phyloP scores from a whole-genome alignment of 2,113 vertebrate species.

The Anhinga anhinga region DNA sequence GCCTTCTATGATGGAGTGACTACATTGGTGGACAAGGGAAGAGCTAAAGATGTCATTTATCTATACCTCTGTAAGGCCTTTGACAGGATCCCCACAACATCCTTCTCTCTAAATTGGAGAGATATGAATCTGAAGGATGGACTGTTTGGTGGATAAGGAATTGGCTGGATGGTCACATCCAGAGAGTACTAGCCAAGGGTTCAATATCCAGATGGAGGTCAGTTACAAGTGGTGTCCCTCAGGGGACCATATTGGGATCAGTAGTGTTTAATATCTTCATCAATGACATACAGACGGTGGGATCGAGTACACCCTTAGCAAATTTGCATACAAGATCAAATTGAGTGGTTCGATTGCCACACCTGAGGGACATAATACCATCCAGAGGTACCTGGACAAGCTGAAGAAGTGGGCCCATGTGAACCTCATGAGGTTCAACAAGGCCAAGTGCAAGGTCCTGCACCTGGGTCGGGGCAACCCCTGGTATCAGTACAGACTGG shows the following conservation, averaged over 20 bases:
- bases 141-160: neutral
- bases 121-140: no score
- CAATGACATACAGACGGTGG: neutral
- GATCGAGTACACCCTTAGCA: accelerated
- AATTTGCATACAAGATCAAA: neutral
- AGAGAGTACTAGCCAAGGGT: neutral
- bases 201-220: neutral
- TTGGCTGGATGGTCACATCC: neutral
- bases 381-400: neutral
- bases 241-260: accelerated
- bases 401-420: neutral
- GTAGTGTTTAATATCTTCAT: neutral
- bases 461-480: accelerated
- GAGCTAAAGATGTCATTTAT: neutral
- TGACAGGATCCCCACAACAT: neutral
- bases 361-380: accelerated
- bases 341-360: neutral
- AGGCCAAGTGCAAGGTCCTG: neutral
- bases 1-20: no score
- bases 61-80: neutral
- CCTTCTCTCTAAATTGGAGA: neutral
- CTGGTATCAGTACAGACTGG: accelerated
- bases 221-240: neutral
- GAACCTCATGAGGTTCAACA: neutral
- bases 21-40: neutral